Conservation (phyloP, 2,888 invertebrate genomes). For the Antheraea assamensis region DNA sequence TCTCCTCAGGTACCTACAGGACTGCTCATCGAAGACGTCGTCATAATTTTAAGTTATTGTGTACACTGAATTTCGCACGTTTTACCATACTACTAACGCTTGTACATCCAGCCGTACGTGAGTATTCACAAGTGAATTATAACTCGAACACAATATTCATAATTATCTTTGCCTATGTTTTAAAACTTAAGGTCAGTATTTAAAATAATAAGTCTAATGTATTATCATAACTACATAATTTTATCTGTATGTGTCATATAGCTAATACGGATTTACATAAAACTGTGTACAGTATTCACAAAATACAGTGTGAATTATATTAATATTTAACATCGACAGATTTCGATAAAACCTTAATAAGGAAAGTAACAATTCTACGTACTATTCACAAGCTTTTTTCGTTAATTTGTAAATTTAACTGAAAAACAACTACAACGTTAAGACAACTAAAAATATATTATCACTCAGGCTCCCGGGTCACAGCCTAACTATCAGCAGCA, state of each 20-base stretch:
- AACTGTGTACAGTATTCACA: background rate
- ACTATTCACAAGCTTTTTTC: background rate
- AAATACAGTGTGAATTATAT: conserved; percentile 8
- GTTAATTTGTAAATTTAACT: background rate
- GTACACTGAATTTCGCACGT: conserved; percentile 45
- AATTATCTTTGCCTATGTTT: background rate
- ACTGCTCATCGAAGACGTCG: conserved; percentile 41
- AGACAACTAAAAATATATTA: background rate
- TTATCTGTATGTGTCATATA: conserved; percentile 1
- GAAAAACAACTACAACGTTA: background rate
- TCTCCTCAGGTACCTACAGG: conserved; percentile 73
- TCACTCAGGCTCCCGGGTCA: conserved; percentile 20
- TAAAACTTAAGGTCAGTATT: background rate
- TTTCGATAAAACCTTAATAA: background rate
- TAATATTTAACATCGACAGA: conserved; percentile 9
- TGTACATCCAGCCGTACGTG: background rate
- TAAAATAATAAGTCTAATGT: background rate
- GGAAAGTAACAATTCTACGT: background rate
- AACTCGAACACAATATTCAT: background rate
- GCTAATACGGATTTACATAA: conserved; percentile 10
- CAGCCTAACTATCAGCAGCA: conserved; percentile 45
- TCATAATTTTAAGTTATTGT: conserved; percentile 43
- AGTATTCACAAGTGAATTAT: background rate
- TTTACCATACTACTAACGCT: conserved; percentile 23
- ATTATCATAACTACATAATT: background rate